Evolutionary conservation across 2,113 vertebrate species (phyloP), one percentile per base, ranked within the genome.

Genomic region (Platycercus adscitus): DNA sequence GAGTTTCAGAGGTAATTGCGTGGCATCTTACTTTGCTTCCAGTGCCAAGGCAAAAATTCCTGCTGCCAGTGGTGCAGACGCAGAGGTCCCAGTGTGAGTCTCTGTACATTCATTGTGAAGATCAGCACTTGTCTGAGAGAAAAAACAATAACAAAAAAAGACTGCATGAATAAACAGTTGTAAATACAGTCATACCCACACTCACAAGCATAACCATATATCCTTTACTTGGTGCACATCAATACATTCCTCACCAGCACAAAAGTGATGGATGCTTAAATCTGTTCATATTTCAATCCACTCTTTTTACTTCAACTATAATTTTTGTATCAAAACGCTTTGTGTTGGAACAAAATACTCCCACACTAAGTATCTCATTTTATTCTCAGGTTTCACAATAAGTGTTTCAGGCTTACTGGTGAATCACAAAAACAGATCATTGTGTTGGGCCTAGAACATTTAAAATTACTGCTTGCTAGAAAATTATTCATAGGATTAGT

Each of bases 1-100:
- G 16, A 29, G 7, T 46, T 76, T 76, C 46, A 39, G 37, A 41
- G 50, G 26, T 19, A n/a, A 35, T 9, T n/a, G 33, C 84, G 49
- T 43, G 39, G 70, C 55, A 65, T 55, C 98, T 95, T 99, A 99
- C 99, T 99, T 99, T 95, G 99, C 98, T 97, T 99, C 99, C 79
- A 99, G 98, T 0, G 99, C 99, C n/a, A 99, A 97, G 50, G 99
- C 99, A 89, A 99, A 99, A 97, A 99, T 99, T 72, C 99, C 99
- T 66, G 99, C 99, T 81, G 99, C 99, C 97, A 99, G 96, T 0
- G 99, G 99, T 21, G 99, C 99, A 0, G 99, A 99, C 11, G 99
- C 99, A 9, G 99, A 99, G 5, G 99, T 99, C 31, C 99, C 99
- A 0, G 99, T 99, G 96, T 99, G 99, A 55, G 99, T 99, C 97